Evolutionary conservation across 2,888 invertebrate genomes (phyloP).

Genomic region (Kuschelorhynchus macadamiae): DNA sequence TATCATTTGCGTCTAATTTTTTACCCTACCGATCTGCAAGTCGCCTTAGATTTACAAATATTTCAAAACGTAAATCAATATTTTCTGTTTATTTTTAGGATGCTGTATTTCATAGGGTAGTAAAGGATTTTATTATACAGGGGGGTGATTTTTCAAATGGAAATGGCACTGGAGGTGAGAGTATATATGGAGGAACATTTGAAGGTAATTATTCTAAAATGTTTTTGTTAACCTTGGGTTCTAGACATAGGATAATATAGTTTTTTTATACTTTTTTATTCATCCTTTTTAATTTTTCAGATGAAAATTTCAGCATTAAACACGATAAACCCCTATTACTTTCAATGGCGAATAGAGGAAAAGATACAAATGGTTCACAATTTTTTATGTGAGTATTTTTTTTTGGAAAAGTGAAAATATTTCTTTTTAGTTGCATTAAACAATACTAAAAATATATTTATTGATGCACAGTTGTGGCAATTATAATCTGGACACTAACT

Average conservation of each 20-base stretch:
- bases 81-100: too few relatives aligned
- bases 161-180: conserved; percentile 98
- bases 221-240: neutral
- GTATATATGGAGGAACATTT: conserved; percentile 97
- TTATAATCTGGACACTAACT: too few relatives aligned
- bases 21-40: too few relatives aligned
- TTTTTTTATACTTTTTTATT: too few relatives aligned
- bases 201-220: conserved; percentile 77
- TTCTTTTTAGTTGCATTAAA: neutral
- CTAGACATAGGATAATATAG: neutral
- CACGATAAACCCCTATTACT: conserved; percentile 93
- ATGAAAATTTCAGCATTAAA: conserved; percentile 92
- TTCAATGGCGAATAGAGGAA: conserved; percentile 98
- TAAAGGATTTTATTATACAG: conserved; percentile 98
- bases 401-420: too few relatives aligned
- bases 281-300: too few relatives aligned
- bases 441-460: neutral
- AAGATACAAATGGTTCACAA: conserved; percentile 98
- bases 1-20: too few relatives aligned
- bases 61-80: too few relatives aligned
- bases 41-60: too few relatives aligned
- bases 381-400: conserved; percentile 94
- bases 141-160: conserved; percentile 92
- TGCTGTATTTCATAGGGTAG: conserved; percentile 92
- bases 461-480: too few relatives aligned